Evolutionary conservation across 1,140 invertebrate species (phyloP).

Genomic region (Drosophila kikkawai): DNA sequence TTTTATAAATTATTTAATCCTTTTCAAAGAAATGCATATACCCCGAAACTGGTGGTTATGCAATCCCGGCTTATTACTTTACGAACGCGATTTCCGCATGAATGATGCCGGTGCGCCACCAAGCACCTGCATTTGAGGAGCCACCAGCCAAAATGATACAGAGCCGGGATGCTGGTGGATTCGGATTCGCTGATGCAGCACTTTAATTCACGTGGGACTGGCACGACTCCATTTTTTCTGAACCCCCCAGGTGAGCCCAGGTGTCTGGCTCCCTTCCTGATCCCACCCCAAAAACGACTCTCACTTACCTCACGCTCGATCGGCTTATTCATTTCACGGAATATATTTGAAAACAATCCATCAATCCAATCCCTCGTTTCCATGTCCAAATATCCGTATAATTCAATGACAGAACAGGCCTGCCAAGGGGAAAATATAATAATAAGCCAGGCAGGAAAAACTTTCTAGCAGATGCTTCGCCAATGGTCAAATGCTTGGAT

Average conservation of each 20-base stretch:
- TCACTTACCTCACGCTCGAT: constrained; percentile 86
- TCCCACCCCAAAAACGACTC: not conserved
- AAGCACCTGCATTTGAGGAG: constrained; percentile 31
- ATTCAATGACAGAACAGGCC: constrained; percentile 94
- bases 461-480: not conserved
- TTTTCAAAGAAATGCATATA: not conserved
- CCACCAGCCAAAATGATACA: constrained; percentile 37
- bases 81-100: constrained; percentile 66
- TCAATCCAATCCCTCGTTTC: constrained; percentile 96
- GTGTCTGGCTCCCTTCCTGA: constrained; percentile 9
- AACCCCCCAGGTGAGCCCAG: constrained; percentile 14
- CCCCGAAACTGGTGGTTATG: constrained; percentile 31
- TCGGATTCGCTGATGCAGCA: constrained; percentile 52
- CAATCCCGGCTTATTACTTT: constrained; percentile 73
- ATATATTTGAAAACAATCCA: constrained; percentile 95
- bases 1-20: not conserved
- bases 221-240: constrained; percentile 11
- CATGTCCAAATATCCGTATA: constrained; percentile 95
- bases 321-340: constrained; percentile 94
- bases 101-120: constrained; percentile 56
- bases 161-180: constrained; percentile 14
- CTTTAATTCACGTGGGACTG: constrained; percentile 59
- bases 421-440: constrained; percentile 73
- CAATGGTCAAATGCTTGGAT: not conserved
- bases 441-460: not conserved